Evolutionary conservation across 1,140 invertebrate genomes (phyloP), one percentile per base, ranked within the genome.

Genomic region (Bombus polaris): DNA sequence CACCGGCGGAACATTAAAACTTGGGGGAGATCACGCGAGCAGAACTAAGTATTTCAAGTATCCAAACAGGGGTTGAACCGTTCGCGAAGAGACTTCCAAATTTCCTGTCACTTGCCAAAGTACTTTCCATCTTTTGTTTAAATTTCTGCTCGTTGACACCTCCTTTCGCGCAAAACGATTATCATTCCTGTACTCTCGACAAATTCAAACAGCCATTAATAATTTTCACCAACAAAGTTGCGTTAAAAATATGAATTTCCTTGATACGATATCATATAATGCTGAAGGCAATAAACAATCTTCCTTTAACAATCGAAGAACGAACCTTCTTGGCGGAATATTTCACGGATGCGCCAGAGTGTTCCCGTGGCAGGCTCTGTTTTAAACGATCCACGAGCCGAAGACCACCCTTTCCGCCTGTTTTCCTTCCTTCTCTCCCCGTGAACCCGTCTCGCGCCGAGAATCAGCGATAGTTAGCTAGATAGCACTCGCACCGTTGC

Each of bases 381-480:
- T 86, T 75, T 66, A 80, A 90, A 75, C 57, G 82, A 85, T 85
- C 74, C 62, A 77, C 81, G 80, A 84, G 83, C 65, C 79, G 66
- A 37, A 81, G 77, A 80, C 73, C 77, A 87, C 81, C 87, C 83
- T 35, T 87, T 87, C 80, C 77, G 44, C 65, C 68, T 68, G 70
- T 53, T 80, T 79, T 37, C 74, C 68, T 81, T 66, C 62, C 85
- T 82, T 15, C 53, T 39, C 65, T 53, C 75, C 66, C 79, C 68
- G 76, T 81, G 47, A 70, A 81, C 37, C 75, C 82, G 86, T 88
- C 90, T 88, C 87, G 87, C 85, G 85, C 85, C 87, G 89, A 90
- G 89, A 79, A 91, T 91, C 89, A 91, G 82, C 82, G 80, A 91
- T 91, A 85, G 89, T 81, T 83, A 68, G 87, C 62, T 44, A 87